phyloP scores from a whole-genome alignment of 2,113 vertebrate genomes.

The Pelodiscus sinensis region DNA sequence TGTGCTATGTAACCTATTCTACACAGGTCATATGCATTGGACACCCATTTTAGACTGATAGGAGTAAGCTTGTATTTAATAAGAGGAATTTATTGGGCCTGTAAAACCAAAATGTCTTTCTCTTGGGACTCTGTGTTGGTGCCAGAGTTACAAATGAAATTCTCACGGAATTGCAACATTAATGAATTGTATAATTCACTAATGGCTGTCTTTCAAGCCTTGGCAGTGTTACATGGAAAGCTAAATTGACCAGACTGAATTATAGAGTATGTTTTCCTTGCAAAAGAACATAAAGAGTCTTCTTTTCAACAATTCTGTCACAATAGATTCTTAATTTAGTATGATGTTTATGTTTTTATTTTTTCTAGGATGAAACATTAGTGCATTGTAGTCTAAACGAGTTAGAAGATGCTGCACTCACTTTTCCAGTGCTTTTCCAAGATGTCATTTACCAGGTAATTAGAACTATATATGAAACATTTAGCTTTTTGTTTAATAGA shows the following conservation, averaged over 20 bases:
- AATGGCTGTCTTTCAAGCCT: neutral
- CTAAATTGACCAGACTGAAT: neutral
- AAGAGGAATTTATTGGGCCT: neutral
- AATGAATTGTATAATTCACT: neutral
- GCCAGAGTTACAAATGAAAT: neutral
- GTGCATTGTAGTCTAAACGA: constrained; percentile 99
- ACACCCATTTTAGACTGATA: neutral
- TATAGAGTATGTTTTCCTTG: neutral
- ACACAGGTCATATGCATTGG: fast-evolving
- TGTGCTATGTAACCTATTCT: fast-evolving
- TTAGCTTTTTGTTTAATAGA: fast-evolving
- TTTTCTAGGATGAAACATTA: constrained; percentile 93
- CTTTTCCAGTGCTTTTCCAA: constrained; percentile 98
- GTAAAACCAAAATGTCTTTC: neutral
- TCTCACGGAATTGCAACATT: neutral
- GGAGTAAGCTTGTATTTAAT: neutral
- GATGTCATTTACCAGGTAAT: constrained; percentile 99
- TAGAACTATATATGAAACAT: neutral
- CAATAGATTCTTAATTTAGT: neutral
- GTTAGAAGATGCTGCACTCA: constrained; percentile 97
- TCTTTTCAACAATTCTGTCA: neutral
- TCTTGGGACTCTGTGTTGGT: neutral
- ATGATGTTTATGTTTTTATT: neutral
- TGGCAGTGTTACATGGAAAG: neutral
- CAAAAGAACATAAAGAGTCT: neutral